Evolutionary conservation across 1,140 invertebrate genomes (phyloP).

Genomic region (Aradophagus sp.): DNA sequence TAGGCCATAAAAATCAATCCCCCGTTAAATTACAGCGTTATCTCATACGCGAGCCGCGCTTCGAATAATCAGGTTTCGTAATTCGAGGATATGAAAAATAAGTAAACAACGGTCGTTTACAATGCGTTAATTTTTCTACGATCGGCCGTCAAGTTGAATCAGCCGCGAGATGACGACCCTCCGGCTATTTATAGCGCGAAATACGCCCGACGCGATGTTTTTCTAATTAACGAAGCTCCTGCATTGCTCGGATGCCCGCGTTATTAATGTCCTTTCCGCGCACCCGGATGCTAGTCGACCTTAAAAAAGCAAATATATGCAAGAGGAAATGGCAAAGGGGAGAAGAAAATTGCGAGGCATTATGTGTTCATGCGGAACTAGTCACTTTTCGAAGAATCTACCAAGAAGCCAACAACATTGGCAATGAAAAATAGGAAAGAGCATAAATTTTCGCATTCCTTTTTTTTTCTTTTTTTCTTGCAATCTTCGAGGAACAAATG

Average conservation of each 20-base stretch:
- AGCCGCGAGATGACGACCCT: no score
- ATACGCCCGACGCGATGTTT: no score
- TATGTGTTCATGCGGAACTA: constrained; percentile 44
- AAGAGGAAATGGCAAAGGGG: constrained; percentile 40
- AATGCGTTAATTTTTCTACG: constrained; percentile 8
- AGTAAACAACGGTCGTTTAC: constrained; percentile 7
- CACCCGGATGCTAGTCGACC: constrained; percentile 39
- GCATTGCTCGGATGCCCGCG: constrained; percentile 6
- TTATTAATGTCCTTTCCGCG: constrained; percentile 29
- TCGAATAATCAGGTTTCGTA: constrained; percentile 16
- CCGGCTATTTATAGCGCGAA: no score
- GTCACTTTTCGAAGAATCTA: constrained; percentile 26
- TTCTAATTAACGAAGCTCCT: constrained; percentile 16
- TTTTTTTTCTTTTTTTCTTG: no score
- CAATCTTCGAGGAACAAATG: no score
- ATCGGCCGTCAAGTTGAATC: no score
- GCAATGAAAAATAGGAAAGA: no score
- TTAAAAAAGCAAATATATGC: constrained; percentile 42
- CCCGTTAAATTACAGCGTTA: constrained; percentile 32
- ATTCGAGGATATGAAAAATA: constrained; percentile 13
- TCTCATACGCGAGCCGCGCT: no score
- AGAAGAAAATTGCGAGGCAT: constrained; percentile 43
- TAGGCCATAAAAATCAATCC: constrained; percentile 37
- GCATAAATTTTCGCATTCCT: no score
- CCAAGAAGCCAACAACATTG: constrained; percentile 31